phyloP scores from a whole-genome alignment of 2,113 vertebrate genomes.

The Tragulus kanchil region DNA sequence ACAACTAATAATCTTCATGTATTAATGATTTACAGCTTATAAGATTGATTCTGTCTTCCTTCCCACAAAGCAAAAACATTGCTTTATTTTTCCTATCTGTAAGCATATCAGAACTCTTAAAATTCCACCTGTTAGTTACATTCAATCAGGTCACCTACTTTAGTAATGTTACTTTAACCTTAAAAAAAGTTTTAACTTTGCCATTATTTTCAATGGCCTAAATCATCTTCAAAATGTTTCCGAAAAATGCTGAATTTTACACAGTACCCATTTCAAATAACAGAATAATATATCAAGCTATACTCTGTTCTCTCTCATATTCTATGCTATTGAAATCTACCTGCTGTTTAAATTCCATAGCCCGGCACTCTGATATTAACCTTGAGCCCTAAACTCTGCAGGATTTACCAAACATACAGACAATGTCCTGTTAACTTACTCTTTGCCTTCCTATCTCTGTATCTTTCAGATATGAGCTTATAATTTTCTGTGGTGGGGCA shows the following conservation, averaged over 20 bases:
- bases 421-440: slow-evolving; percentile 75
- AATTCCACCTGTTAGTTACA: slow-evolving; percentile 36
- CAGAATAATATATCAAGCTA: slow-evolving; percentile 62
- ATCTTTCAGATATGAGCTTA: slow-evolving; percentile 72
- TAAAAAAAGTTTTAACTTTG: slow-evolving; percentile 69
- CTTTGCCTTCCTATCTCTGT: slow-evolving; percentile 64
- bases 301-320: slow-evolving; percentile 39
- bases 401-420: slow-evolving; percentile 81
- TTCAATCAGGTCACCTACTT: slow-evolving; percentile 68
- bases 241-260: slow-evolving; percentile 69
- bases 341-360: slow-evolving; percentile 84
- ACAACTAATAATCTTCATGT: not conserved
- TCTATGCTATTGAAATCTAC: slow-evolving; percentile 74
- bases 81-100: not conserved
- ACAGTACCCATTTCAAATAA: slow-evolving; percentile 68
- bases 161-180: slow-evolving; percentile 55
- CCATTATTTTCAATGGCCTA: slow-evolving; percentile 74
- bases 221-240: slow-evolving; percentile 73
- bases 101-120: slow-evolving; percentile 49
- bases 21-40: slow-evolving; percentile 3
- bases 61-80: not conserved
- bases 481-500: slow-evolving; percentile 70
- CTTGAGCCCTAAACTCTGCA: slow-evolving; percentile 70
- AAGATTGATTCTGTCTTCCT: slow-evolving; percentile 1
- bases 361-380: slow-evolving; percentile 80